A percentile compares a stretch with the other conserved stretches of the same genome.
Evolutionary conservation across 2,888 invertebrate genomes (phyloP).

Genomic region (Tolmerus cingulatus): DNA sequence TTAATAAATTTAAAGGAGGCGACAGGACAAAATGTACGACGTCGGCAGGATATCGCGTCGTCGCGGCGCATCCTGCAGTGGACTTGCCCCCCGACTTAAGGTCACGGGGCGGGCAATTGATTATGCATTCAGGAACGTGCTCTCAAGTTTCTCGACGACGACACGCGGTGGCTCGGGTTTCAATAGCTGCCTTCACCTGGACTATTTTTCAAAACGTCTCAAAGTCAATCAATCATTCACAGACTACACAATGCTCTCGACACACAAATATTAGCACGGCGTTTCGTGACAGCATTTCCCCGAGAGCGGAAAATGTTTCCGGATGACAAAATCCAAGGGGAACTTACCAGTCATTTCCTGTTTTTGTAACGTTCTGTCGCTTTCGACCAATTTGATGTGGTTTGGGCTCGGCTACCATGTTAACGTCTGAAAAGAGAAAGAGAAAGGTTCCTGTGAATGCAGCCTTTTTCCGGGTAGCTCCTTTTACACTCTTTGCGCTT

Average conservation of each 20-base stretch:
- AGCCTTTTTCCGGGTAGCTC: background rate
- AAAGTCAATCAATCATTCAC: slow-evolving; percentile 36
- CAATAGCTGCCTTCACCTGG: slow-evolving; percentile 18
- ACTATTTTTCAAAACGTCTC: slow-evolving; percentile 18
- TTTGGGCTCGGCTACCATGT: slow-evolving; percentile 76
- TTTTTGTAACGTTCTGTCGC: slow-evolving; percentile 69
- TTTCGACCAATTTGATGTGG: slow-evolving; percentile 71
- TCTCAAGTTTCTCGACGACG: background rate
- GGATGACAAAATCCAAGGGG: slow-evolving; percentile 39
- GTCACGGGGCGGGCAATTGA: background rate
- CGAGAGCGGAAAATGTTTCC: slow-evolving; percentile 18
- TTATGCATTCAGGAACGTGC: background rate
- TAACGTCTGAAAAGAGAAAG: slow-evolving; percentile 68
- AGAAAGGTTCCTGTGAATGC: slow-evolving; percentile 23
- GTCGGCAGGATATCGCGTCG: background rate
- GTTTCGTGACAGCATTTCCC: background rate
- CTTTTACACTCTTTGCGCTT: slow-evolving; percentile 19
- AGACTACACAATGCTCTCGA: slow-evolving; percentile 1
- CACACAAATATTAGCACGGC: background rate
- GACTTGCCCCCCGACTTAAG: background rate
- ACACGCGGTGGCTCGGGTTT: background rate
- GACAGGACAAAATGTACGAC: background rate
- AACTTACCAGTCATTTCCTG: slow-evolving; percentile 71
- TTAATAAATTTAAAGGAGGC: background rate
- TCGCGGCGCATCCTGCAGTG: background rate